Conservation (phyloP, 1,140 invertebrate species). For the Drosophila subobscura region DNA sequence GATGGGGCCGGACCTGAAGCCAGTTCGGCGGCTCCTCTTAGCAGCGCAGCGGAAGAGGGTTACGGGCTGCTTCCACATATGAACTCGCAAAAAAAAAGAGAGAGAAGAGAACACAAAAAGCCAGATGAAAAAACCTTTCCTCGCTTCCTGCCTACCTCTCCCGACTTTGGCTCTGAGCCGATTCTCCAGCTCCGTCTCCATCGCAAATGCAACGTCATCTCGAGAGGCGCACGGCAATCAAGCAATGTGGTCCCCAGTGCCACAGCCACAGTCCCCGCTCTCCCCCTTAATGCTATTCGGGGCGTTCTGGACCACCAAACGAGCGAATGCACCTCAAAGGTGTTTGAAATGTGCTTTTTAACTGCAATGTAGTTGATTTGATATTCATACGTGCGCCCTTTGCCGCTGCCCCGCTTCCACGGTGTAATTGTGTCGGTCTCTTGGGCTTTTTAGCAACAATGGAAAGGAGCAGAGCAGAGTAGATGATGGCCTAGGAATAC, state of each 20-base stretch:
- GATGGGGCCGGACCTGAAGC: constrained; percentile 58
- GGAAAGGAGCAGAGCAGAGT: not conserved
- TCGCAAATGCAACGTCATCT: constrained; percentile 76
- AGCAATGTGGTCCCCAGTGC: constrained; percentile 64
- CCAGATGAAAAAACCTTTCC: constrained; percentile 54
- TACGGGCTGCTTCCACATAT: constrained; percentile 76
- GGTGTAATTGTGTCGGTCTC: constrained; percentile 32
- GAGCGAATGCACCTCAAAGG: constrained; percentile 57
- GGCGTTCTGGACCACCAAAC: constrained; percentile 77
- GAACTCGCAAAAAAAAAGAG: constrained; percentile 45
- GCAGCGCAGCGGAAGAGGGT: constrained; percentile 9
- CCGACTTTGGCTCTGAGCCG: constrained; percentile 37
- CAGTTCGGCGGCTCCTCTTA: constrained; percentile 13
- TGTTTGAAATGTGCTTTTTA: constrained; percentile 81
- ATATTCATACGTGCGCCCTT: constrained; percentile 65
- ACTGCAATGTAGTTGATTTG: constrained; percentile 77
- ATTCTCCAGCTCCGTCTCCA: constrained; percentile 16
- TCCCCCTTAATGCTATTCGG: constrained; percentile 64
- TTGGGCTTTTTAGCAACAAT: constrained; percentile 46
- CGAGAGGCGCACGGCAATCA: constrained; percentile 75
- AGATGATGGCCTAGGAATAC: constrained; percentile 5
- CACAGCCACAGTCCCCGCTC: not conserved
- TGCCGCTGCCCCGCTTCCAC: constrained; percentile 7
- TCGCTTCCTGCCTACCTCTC: constrained; percentile 68
- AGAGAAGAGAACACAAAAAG: constrained; percentile 22